A percentile compares a stretch with the other conserved stretches of the same genome.
Conservation (phyloP, 2,888 invertebrate species). For the Sturmia bella region DNA sequence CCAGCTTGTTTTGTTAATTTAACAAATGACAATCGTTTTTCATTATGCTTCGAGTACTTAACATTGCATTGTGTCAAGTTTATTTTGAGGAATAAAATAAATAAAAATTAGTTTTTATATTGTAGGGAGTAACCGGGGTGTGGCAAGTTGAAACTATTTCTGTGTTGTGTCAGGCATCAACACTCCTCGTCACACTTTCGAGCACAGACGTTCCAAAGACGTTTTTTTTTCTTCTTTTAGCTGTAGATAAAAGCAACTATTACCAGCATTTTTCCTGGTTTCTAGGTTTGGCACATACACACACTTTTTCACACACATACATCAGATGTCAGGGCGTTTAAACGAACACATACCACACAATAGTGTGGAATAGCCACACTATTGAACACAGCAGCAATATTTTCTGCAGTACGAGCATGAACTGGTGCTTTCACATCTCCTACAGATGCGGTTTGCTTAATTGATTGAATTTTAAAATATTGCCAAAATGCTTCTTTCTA, state of each 20-base stretch:
- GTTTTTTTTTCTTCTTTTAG: no score
- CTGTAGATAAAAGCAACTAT: constrained; percentile 28
- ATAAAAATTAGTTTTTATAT: background rate
- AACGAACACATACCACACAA: background rate
- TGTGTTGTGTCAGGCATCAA: background rate
- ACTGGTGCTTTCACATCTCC: no score
- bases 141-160: background rate
- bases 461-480: no score
- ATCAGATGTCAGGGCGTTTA: constrained; percentile 24
- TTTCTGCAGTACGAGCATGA: no score
- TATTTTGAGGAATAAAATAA: constrained; percentile 15
- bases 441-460: no score
- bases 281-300: constrained; percentile 8
- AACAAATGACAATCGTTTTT: constrained; percentile 57
- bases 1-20: constrained; percentile 51
- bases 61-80: constrained; percentile 36
- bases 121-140: constrained; percentile 27
- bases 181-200: constrained; percentile 1
- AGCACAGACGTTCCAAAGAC: background rate
- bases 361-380: no score
- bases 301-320: background rate
- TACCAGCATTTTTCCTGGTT: constrained; percentile 8
- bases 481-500: no score
- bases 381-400: no score
- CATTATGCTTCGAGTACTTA: constrained; percentile 20